Base-by-base conservation (phyloP, 2,888 invertebrate species). In the Xanthia icteritia region DNA sequence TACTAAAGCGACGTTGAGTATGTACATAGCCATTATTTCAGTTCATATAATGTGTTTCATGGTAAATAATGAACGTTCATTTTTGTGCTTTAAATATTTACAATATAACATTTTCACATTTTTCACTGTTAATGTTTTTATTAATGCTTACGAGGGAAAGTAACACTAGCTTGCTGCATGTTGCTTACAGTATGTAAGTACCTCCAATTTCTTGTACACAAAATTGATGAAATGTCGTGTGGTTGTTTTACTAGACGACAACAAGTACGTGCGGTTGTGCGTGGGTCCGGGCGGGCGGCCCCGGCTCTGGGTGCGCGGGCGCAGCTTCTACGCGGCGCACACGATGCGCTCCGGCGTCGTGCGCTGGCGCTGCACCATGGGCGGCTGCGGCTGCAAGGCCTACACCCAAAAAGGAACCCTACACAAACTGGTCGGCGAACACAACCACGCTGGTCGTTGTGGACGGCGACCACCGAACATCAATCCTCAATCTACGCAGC, bases 311-410 rank as follows among this genome's bases (percentile, higher is more conserved):
- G 96, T 96, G 85, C 94, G 95, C 84, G 96, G 96, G 75, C 95
- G 96, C 88, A 96, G 96, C 85, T 96, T 96, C 90, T 96, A 96
- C 91, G 96, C 96, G 73, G 96, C 96, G 79, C 96, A 96, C 88
- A 96, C 96, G 17, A 96, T 96, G 96, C 94, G 96, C 66, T 96
- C 96, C 13, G 96, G 96, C 65, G 94, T 96, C 27, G 96, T 96
- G 75, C 95, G 96, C 82, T 96, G 96, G 96, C 94, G 96, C 0
- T 96, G 96, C 89, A 96, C 96, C 2, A 96, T 96, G 96, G 96
- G 96, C 75, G 96, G 96, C 67, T 96, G 96, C 84, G 96, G 96
- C 45, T 96, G 96, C 89, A 96, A 96, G 87, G 96, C 96, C 4
- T 96, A 96, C 92, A 96, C 96, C 20, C 96, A 96, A 88, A 95